phyloP scores from a whole-genome alignment of 2,113 vertebrate genomes.

The Oncorhynchus tshawytscha region DNA sequence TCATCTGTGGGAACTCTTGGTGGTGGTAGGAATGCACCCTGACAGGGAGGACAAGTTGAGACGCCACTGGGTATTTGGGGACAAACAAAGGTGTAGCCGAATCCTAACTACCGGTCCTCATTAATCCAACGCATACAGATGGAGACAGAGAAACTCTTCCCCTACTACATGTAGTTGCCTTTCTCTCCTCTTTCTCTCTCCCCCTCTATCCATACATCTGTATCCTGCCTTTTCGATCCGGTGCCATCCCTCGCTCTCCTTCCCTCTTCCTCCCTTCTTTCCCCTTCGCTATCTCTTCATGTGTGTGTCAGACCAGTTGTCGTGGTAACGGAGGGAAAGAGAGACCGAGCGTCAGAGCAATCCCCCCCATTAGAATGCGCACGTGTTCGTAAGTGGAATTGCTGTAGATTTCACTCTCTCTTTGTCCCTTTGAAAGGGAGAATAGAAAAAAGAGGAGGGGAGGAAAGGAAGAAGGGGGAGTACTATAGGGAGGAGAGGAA shows the following conservation, averaged over 20 bases:
- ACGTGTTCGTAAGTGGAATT: constrained; percentile 64
- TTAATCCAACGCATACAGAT: too few species aligned
- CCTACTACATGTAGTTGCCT: too few species aligned
- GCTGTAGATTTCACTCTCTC: constrained; percentile 51
- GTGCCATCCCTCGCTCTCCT: constrained; percentile 50
- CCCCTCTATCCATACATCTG: constrained; percentile 7
- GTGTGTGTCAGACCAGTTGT: constrained; percentile 56
- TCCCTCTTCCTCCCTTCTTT: constrained; percentile 32
- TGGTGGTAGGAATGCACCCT: too few species aligned
- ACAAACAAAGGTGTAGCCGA: too few species aligned
- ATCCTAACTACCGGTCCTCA: too few species aligned
- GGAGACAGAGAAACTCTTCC: too few species aligned
- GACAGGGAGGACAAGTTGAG: too few species aligned
- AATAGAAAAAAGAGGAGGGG: constrained; percentile 38
- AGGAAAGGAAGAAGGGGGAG: background rate
- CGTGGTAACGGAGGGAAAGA: constrained; percentile 42
- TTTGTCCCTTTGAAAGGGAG: constrained; percentile 57
- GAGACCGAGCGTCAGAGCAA: background rate
- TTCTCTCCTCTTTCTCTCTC: constrained; percentile 1
- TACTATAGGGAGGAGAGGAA: too few species aligned
- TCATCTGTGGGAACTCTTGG: too few species aligned
- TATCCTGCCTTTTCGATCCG: background rate
- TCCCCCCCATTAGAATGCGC: constrained; percentile 66
- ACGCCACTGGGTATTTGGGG: too few species aligned
- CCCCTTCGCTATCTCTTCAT: constrained; percentile 13